Base-by-base conservation (phyloP, 1,140 invertebrate genomes). In the Bactericera cockerelli region DNA sequence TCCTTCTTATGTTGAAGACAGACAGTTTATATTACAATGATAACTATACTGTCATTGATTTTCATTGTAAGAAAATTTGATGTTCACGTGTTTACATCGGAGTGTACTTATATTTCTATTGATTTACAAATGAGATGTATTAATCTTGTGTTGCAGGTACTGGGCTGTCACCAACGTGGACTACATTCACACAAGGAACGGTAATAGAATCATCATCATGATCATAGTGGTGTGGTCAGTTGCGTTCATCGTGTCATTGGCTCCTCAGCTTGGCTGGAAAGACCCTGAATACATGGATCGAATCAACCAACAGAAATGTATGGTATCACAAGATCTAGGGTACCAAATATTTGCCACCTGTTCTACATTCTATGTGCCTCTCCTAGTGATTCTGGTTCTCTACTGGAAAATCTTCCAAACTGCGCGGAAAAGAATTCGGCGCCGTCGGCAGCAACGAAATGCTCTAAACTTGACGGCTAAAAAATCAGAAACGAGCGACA, bases 131-230 rank as follows among this genome's bases (percentile, higher is more conserved):
- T n/a, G n/a, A n/a, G n/a, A n/a, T n/a, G n/a, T n/a, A n/a, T n/a
- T n/a, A n/a, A n/a, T n/a, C 4, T 31, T 31, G 28, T 56, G 31
- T 61, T 65, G 14, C 64, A 79, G 78, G 63, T 86, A 81, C 68
- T 95, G 92, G 91, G 89, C 91, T 57, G 91, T 97, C 63, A 95
- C 92, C 39, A 83, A 93, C 71, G 84, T 96, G 58, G 90, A 93
- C 76, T 96, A 97, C 76, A 90, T 93, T 66, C 75, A 92, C 71
- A 86, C 86, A 39, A 77, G 92, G 65, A 92, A 87, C 67, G 80
- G 86, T 49, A 76, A 78, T 64, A 77, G 87, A 59, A 96, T 99
- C 66, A 83, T 89, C 62, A 77, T 82, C 19, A 92, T 98, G 86
- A 92, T 99, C 56, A 79, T 84, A 39, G 72, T 88, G 14, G 87